A percentile compares a stretch with the other conserved stretches of the same genome.
These are phyloP conservation scores for Hydroisotoma schaefferi DNA, from an alignment of 2,888 invertebrate species.

Conservation along the genomic window DNA sequence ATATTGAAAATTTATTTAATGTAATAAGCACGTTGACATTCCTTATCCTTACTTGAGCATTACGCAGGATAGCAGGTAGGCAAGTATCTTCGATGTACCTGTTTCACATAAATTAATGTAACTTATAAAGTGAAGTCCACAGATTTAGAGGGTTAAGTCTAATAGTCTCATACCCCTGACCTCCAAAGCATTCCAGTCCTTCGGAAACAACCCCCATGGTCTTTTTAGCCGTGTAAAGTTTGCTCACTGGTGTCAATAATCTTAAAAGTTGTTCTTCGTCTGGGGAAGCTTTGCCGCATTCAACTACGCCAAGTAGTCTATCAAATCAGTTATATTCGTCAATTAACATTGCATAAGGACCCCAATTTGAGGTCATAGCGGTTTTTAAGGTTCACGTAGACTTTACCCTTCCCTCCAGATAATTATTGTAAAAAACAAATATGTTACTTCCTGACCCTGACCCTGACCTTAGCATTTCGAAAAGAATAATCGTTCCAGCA, in stretches of 20 bases:
- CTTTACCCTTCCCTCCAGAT: too few relatives aligned
- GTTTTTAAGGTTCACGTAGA: too few relatives aligned
- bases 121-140: too few relatives aligned
- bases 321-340: background rate
- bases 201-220: conserved; percentile 56
- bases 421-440: too few relatives aligned
- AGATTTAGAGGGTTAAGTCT: too few relatives aligned
- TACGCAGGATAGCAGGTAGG: conserved; percentile 56
- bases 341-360: too few relatives aligned
- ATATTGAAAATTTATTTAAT: too few relatives aligned
- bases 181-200: conserved; percentile 59
- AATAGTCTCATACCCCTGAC: too few relatives aligned
- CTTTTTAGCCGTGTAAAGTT: conserved; percentile 58
- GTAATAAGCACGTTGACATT: too few relatives aligned
- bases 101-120: too few relatives aligned
- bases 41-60: conserved; percentile 55
- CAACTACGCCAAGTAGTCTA: conserved; percentile 54
- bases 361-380: too few relatives aligned
- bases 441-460: too few relatives aligned
- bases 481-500: conserved; percentile 54
- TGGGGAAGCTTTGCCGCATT: conserved; percentile 49
- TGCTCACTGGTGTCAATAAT: conserved; percentile 58
- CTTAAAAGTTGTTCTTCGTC: conserved; percentile 53
- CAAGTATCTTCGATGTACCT: conserved; percentile 61
- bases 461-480: conserved; percentile 54